Conservation (phyloP, 2,888 invertebrate species). For the Nasonia oneida region DNA sequence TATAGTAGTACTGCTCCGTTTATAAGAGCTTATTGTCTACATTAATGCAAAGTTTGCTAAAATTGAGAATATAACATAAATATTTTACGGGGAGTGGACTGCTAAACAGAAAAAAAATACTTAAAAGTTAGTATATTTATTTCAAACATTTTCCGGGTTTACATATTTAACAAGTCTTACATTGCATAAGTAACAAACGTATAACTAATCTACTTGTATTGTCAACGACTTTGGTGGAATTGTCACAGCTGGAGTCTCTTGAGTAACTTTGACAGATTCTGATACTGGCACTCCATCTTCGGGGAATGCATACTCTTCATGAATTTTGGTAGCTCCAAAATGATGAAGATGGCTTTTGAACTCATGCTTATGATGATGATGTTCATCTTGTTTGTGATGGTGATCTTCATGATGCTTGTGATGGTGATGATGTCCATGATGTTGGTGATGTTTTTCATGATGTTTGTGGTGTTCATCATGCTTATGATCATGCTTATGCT, state of each 20-base stretch:
- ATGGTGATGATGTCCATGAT: slow-evolving; percentile 44
- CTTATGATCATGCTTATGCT: slow-evolving; percentile 45
- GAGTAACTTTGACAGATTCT: slow-evolving; percentile 32
- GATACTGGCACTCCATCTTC: slow-evolving; percentile 17
- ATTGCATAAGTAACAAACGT: slow-evolving; percentile 41
- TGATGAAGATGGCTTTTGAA: slow-evolving; percentile 27
- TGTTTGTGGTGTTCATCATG: slow-evolving; percentile 44
- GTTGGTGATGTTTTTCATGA: slow-evolving; percentile 41
- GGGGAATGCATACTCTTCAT: slow-evolving; percentile 54
- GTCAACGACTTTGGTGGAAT: slow-evolving; percentile 5
- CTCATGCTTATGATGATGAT: slow-evolving; percentile 35
- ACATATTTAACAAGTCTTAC: slow-evolving; percentile 31
- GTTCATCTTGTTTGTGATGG: slow-evolving; percentile 33
- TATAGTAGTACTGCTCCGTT: neutral
- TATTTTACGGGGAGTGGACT: neutral
- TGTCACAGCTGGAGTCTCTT: slow-evolving; percentile 13
- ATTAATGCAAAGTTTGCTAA: neutral
- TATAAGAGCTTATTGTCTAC: neutral
- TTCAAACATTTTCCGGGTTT: slow-evolving; percentile 27
- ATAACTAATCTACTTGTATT: slow-evolving; percentile 14
- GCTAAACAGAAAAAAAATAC: neutral
- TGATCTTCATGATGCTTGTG: slow-evolving; percentile 49
- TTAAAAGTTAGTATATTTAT: slow-evolving; percentile 46
- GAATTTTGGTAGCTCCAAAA: slow-evolving; percentile 55
- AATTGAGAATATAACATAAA: neutral